Conservation (phyloP, 2,888 invertebrate species). For the Sminthurinus aureus region DNA sequence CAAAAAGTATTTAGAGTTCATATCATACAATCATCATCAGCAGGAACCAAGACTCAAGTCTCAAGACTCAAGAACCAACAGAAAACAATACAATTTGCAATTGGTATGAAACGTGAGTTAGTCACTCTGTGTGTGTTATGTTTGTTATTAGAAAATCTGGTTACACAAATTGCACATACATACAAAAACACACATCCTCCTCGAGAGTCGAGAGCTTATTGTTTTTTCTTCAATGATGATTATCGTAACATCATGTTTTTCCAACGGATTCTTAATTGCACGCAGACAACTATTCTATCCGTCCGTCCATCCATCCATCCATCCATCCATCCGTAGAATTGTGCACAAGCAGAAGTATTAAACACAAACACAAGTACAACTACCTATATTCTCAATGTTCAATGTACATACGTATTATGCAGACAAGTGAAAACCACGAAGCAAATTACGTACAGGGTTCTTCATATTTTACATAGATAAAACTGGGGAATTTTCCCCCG, state of each 20-base stretch:
- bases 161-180: background rate
- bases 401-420: background rate
- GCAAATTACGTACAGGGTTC: too few relatives aligned
- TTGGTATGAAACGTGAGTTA: background rate
- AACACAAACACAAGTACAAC: background rate
- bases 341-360: background rate
- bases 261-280: slow-evolving; percentile 12
- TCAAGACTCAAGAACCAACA: too few relatives aligned
- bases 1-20: too few relatives aligned
- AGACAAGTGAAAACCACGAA: too few relatives aligned
- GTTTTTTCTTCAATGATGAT: background rate
- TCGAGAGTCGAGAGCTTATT: background rate
- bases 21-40: too few relatives aligned
- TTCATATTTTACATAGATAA: too few relatives aligned
- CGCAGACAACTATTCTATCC: background rate
- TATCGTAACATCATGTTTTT: slow-evolving; percentile 10
- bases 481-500: too few relatives aligned
- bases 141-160: background rate
- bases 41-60: too few relatives aligned
- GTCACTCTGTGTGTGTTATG: background rate
- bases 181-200: background rate
- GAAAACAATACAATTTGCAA: too few relatives aligned
- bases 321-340: background rate
- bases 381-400: background rate
- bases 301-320: too few relatives aligned